Conservation (phyloP, 2,113 vertebrate species). For the Sporophila hypoxantha region DNA sequence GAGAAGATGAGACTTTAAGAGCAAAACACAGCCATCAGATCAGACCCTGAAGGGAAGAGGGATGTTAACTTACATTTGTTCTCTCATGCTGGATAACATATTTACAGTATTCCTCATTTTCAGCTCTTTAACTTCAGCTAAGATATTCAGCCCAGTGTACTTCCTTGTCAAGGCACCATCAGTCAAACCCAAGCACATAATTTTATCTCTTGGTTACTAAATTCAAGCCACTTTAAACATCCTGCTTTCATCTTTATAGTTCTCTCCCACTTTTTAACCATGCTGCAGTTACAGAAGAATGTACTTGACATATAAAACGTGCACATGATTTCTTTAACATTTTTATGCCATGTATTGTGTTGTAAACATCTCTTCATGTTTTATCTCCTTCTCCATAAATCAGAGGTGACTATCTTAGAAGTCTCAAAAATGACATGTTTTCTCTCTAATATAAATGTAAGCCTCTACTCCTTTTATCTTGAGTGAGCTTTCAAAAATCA, state of each 20-base stretch:
- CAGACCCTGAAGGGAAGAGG: neutral
- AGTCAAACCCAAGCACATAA: constrained; percentile 19
- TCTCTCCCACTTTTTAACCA: constrained; percentile 34
- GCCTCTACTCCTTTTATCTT: constrained; percentile 6
- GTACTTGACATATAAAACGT: constrained; percentile 45
- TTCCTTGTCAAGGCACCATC: constrained; percentile 33
- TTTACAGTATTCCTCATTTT: neutral
- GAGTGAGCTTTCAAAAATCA: constrained; percentile 50
- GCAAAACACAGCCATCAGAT: neutral
- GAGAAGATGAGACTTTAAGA: neutral
- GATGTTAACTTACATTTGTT: neutral
- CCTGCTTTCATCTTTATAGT: constrained; percentile 57
- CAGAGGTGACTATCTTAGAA: constrained; percentile 49
- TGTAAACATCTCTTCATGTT: constrained; percentile 52
- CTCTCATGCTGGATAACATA: neutral
- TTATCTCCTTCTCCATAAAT: constrained; percentile 57
- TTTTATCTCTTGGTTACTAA: constrained; percentile 47
- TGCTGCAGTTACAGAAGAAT: constrained; percentile 17
- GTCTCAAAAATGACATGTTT: constrained; percentile 38
- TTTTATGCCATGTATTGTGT: constrained; percentile 37
- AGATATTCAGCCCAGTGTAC: neutral
- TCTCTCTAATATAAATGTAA: constrained; percentile 42
- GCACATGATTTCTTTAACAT: constrained; percentile 35
- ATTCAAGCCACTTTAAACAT: constrained; percentile 57
- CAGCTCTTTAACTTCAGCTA: neutral